Conservation (phyloP, 2,888 invertebrate species). For the Ariolimax columbianus region DNA sequence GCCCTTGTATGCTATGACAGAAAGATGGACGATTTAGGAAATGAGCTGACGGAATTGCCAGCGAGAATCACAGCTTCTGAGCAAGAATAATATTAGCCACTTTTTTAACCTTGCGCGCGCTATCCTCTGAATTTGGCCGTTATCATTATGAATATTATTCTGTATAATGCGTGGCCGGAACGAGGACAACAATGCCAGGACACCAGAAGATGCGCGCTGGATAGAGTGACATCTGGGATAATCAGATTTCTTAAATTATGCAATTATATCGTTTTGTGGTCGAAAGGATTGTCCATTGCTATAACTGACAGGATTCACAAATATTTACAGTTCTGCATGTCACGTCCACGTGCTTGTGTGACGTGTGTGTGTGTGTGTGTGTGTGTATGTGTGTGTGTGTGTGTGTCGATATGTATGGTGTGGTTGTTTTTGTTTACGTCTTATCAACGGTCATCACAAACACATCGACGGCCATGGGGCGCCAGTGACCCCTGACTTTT, state of each 20-base stretch:
- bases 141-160: not conserved
- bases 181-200: slow-evolving; percentile 20
- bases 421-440: not conserved
- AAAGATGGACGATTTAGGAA: slow-evolving; percentile 15
- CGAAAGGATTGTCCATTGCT: not conserved
- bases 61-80: not conserved
- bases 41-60: not conserved
- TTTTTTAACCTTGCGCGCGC: not conserved
- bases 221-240: slow-evolving; percentile 10
- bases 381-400: not conserved
- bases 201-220: not conserved
- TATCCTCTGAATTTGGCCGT: not conserved
- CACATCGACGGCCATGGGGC: not conserved
- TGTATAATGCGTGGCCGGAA: not conserved
- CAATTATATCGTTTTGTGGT: slow-evolving; percentile 27
- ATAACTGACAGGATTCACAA: not conserved
- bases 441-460: slow-evolving; percentile 10
- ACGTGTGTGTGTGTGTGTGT: not conserved
- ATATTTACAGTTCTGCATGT: not conserved
- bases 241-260: slow-evolving; percentile 27
- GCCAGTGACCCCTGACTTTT: not conserved
- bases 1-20: slow-evolving; percentile 10
- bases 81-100: slow-evolving; percentile 9
- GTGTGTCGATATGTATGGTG: not conserved
- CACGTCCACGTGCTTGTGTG: not conserved